Conservation (phyloP, 1,140 invertebrate genomes). For the Pseudomyrmex gracilis region DNA sequence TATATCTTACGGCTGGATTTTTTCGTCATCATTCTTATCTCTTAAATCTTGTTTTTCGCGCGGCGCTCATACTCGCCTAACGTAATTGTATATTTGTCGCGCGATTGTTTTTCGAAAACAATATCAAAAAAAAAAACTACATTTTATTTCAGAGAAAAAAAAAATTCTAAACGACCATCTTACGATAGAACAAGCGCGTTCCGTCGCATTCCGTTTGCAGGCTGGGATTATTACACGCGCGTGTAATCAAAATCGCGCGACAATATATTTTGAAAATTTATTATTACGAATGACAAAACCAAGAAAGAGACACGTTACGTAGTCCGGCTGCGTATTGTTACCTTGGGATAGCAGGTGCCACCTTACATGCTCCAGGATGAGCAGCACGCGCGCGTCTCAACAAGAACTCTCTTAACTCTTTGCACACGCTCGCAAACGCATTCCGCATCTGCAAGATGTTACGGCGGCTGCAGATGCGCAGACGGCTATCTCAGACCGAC, state of each 20-base stretch:
- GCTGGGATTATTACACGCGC: too few relatives aligned
- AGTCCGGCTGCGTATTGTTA: conserved; percentile 66
- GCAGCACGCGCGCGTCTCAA: conserved; percentile 43
- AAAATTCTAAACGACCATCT: too few relatives aligned
- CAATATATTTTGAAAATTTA: conserved; percentile 23
- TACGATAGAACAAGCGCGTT: too few relatives aligned
- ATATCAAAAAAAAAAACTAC: too few relatives aligned
- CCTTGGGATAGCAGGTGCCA: conserved; percentile 67
- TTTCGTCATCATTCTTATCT: too few relatives aligned
- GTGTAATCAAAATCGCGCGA: neutral
- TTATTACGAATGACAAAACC: conserved; percentile 28
- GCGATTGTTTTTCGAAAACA: too few relatives aligned
- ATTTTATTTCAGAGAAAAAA: too few relatives aligned
- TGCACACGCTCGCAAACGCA: conserved; percentile 59
- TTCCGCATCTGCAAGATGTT: conserved; percentile 73
- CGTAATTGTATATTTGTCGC: too few relatives aligned
- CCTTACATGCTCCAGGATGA: conserved; percentile 67
- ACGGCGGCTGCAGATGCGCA: conserved; percentile 63
- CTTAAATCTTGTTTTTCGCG: too few relatives aligned
- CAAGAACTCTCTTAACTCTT: conserved; percentile 64
- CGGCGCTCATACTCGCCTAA: too few relatives aligned
- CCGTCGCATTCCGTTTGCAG: too few relatives aligned
- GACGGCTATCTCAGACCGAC: conserved; percentile 26
- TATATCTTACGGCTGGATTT: too few relatives aligned
- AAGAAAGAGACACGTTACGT: conserved; percentile 16